Evolutionary conservation across 1,140 invertebrate species (phyloP).

Genomic region (Vanessa tameamea): DNA sequence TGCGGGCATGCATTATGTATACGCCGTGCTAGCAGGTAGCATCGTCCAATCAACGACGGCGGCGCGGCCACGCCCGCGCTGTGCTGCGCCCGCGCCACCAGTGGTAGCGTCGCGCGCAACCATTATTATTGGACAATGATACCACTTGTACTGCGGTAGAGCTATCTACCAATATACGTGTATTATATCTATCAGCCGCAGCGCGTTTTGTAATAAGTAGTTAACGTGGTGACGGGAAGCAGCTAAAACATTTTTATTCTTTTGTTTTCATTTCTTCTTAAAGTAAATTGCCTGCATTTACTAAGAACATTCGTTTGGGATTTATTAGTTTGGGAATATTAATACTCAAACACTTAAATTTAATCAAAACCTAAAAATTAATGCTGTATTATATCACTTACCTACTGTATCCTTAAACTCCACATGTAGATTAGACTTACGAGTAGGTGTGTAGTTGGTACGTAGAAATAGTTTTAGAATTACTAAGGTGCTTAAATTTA

Average conservation of each 20-base stretch:
- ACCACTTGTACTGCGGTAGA: conserved; percentile 23
- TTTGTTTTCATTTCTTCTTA: not conserved
- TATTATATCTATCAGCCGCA: conserved; percentile 33
- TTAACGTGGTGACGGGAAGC: conserved; percentile 44
- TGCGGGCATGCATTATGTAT: conserved; percentile 38
- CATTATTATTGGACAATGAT: conserved; percentile 31
- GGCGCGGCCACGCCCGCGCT: conserved; percentile 37
- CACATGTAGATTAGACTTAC: too few relatives aligned
- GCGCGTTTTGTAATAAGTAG: conserved; percentile 31
- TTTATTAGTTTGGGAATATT: too few relatives aligned
- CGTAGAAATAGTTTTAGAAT: too few relatives aligned
- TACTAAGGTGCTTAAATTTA: too few relatives aligned
- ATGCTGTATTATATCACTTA: too few relatives aligned
- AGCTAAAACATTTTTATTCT: conserved; percentile 26
- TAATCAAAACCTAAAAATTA: too few relatives aligned
- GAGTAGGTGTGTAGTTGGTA: too few relatives aligned
- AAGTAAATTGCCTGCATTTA: not conserved
- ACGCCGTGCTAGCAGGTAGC: conserved; percentile 19
- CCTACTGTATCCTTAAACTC: too few relatives aligned
- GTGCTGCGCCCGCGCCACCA: conserved; percentile 28
- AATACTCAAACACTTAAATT: too few relatives aligned
- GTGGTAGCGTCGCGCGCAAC: conserved; percentile 16
- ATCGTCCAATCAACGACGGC: conserved; percentile 32
- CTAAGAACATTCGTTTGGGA: not conserved
- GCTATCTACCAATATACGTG: conserved; percentile 25